These are phyloP conservation scores for Chydorus sphaericus DNA, from an alignment of 2,888 invertebrate genomes.

Conservation along the genomic window DNA sequence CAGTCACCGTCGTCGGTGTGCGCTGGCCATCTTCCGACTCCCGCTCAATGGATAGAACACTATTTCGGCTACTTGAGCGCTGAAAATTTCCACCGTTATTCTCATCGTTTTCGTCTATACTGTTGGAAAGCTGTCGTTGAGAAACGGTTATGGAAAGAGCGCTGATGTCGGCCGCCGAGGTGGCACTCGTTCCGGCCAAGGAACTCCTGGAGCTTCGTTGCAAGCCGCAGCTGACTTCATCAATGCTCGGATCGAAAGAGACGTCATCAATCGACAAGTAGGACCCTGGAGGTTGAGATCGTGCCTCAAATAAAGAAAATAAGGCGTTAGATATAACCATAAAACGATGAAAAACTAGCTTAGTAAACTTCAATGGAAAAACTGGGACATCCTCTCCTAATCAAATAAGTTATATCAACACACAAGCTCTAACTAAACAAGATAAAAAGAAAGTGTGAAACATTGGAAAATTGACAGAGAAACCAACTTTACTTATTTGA, in stretches of 20 bases:
- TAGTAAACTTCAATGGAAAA: too few relatives aligned
- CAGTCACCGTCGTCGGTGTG: conserved; percentile 1
- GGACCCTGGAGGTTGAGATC: conserved; percentile 14
- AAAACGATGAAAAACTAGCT: neutral
- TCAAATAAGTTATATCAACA: too few relatives aligned
- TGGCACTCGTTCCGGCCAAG: conserved; percentile 66
- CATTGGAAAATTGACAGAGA: too few relatives aligned
- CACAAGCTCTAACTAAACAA: too few relatives aligned
- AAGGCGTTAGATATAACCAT: neutral
- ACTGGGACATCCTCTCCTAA: too few relatives aligned
- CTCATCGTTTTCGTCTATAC: conserved; percentile 1
- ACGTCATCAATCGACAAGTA: conserved; percentile 12
- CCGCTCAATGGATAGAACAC: conserved; percentile 5
- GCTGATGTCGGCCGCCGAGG: conserved; percentile 46
- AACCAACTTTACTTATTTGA: too few relatives aligned
- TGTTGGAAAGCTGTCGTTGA: conserved; percentile 7
- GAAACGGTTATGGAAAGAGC: conserved; percentile 12
- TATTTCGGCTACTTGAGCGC: neutral
- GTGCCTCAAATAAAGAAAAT: neutral
- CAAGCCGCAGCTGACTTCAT: conserved; percentile 50
- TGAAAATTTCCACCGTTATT: neutral
- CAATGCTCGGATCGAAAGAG: conserved; percentile 45
- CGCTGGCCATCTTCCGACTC: neutral
- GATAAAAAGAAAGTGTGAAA: too few relatives aligned
- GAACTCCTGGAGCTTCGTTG: conserved; percentile 57